Percentiles rank a stretch among this genome's conserved stretches.
These are phyloP conservation scores for Xenopus laevis DNA, from an alignment of 2,113 vertebrate species.

Conservation along the genomic window DNA sequence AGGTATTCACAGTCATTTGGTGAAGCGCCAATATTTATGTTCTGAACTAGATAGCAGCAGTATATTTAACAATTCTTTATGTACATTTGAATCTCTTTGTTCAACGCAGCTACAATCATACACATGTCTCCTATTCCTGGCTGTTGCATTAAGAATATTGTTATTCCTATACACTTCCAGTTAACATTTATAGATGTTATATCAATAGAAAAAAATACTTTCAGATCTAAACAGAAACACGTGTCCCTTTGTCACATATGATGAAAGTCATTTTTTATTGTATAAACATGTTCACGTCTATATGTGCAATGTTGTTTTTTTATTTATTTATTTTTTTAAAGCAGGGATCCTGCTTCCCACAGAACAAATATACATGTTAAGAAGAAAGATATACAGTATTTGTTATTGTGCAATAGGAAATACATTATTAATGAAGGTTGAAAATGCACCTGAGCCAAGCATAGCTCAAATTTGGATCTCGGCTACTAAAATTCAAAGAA, in stretches of 20 bases:
- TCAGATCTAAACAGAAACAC: conserved; percentile 1
- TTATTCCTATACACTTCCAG: too few relatives aligned
- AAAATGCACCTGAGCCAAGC: conserved; percentile 21
- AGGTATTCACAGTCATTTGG: too few relatives aligned
- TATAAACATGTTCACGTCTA: conserved; percentile 3
- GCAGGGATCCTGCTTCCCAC: not conserved
- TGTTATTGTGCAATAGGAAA: conserved; percentile 11
- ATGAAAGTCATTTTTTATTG: conserved; percentile 4
- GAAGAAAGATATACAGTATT: conserved; percentile 24
- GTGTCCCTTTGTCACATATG: not conserved
- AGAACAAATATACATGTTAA: conserved; percentile 12
- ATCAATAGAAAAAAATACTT: not conserved
- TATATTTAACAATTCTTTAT: too few relatives aligned
- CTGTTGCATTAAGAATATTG: too few relatives aligned
- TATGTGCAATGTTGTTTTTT: not conserved
- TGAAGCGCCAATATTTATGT: too few relatives aligned
- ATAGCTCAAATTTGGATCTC: conserved; percentile 13
- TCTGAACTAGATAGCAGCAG: too few relatives aligned
- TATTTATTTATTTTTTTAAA: not conserved
- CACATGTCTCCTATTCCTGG: too few relatives aligned
- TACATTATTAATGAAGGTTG: conserved; percentile 20
- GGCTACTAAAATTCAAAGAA: conserved; percentile 17
- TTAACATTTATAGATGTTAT: not conserved
- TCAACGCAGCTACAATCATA: too few relatives aligned
- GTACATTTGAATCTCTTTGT: too few relatives aligned